phyloP scores from a whole-genome alignment of 2,797 vertebrate genomes.

The Nasua narica region DNA sequence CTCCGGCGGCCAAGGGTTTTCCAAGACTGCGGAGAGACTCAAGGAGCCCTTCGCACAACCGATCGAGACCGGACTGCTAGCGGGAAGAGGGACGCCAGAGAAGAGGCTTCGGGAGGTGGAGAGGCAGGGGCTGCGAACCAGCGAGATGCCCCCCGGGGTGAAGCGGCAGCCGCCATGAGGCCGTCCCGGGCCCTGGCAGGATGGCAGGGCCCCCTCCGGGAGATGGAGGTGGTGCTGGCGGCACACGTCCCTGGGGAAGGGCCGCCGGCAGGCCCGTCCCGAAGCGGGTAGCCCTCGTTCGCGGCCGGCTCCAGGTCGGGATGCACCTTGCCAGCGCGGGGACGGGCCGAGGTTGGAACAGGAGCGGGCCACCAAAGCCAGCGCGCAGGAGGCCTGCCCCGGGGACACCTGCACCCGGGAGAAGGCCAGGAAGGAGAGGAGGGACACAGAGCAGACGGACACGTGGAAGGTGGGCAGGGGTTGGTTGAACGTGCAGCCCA shows the following conservation, averaged over 20 bases:
- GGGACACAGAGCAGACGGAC: not conserved
- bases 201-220: not conserved
- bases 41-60: rapidly evolving
- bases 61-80: not conserved
- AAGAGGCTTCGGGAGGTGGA: not conserved
- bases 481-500: too few relatives aligned
- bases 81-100: not conserved
- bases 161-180: not conserved
- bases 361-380: rapidly evolving
- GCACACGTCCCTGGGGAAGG: not conserved
- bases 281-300: too few relatives aligned
- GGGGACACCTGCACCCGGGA: rapidly evolving
- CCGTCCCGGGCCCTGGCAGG: not conserved
- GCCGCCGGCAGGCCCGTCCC: not conserved
- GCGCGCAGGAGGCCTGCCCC: rapidly evolving
- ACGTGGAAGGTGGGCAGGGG: rapidly evolving
- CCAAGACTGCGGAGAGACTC: not conserved
- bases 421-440: rapidly evolving
- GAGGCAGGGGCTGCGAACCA: too few relatives aligned
- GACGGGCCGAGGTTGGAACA: not conserved
- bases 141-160: too few relatives aligned
- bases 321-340: too few relatives aligned
- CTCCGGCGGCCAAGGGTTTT: not conserved
- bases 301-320: rapidly evolving
- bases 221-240: not conserved